phyloP scores from a whole-genome alignment of 30 jellyfish, hydroid and myxozoan genomes.

The Pelagia noctiluca region DNA sequence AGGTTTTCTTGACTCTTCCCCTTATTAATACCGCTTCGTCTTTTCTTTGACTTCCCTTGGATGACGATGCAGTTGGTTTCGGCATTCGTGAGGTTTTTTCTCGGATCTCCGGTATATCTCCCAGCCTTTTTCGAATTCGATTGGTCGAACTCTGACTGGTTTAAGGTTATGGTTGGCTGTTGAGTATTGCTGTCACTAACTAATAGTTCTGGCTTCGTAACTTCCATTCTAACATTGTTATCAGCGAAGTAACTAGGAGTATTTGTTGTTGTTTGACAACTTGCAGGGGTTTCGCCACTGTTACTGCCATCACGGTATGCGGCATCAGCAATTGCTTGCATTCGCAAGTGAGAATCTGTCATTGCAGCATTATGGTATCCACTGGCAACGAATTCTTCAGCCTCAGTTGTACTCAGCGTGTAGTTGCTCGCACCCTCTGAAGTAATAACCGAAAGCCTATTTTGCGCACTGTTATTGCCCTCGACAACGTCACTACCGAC shows the following conservation, averaged over 20 bases:
- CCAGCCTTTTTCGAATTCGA: slow-evolving; percentile 15
- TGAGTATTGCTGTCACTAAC: neutral
- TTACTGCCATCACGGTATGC: too few relatives aligned
- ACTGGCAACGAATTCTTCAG: neutral
- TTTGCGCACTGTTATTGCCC: neutral
- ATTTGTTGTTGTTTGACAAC: slow-evolving; percentile 13
- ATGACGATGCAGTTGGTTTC: slow-evolving; percentile 65
- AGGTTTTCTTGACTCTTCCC: neutral
- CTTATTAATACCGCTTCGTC: slow-evolving; percentile 10
- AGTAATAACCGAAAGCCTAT: neutral
- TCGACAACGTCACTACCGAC: neutral
- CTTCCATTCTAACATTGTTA: too few relatives aligned
- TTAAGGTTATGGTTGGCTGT: neutral
- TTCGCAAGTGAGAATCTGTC: too few relatives aligned
- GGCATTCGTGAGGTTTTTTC: slow-evolving; percentile 27
- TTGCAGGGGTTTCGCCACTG: too few relatives aligned
- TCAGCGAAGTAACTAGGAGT: neutral
- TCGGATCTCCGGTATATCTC: slow-evolving; percentile 49
- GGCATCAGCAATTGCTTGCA: too few relatives aligned
- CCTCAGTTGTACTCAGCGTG: neutral
- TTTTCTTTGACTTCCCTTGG: slow-evolving; percentile 48
- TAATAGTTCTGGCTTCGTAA: too few relatives aligned
- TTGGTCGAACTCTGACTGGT: neutral
- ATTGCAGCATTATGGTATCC: too few relatives aligned
- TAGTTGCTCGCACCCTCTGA: neutral